phyloP scores from a whole-genome alignment of 2,888 invertebrate genomes.

The Brachyptera risi region DNA sequence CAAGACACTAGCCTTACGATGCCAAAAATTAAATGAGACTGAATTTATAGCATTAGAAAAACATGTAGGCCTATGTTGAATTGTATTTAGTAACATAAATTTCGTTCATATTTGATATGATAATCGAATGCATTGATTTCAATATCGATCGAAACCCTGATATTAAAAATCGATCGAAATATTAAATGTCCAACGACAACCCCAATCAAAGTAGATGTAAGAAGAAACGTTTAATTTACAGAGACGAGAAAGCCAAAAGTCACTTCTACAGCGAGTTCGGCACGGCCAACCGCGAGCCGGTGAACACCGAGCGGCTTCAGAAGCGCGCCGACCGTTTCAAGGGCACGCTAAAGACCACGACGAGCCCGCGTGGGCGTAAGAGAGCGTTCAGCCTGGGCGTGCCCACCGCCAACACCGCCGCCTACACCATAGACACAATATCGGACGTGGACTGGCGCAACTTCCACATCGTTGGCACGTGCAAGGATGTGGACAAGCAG shows the following conservation, averaged over 20 bases:
- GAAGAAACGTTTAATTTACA: too few relatives aligned
- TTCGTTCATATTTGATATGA: too few relatives aligned
- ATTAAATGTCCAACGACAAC: too few relatives aligned
- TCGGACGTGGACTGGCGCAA: constrained; percentile 77
- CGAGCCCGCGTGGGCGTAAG: constrained; percentile 18
- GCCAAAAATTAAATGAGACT: too few relatives aligned
- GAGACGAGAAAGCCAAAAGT: constrained; percentile 34
- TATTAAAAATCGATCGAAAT: too few relatives aligned
- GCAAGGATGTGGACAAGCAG: constrained; percentile 90
- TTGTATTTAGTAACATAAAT: too few relatives aligned
- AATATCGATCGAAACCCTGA: too few relatives aligned
- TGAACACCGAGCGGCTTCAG: constrained; percentile 70
- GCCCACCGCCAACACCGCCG: constrained; percentile 28
- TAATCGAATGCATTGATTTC: too few relatives aligned
- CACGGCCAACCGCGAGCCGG: constrained; percentile 50
- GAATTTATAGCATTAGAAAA: too few relatives aligned
- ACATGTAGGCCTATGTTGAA: too few relatives aligned
- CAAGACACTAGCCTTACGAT: too few relatives aligned
- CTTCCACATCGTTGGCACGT: constrained; percentile 91
- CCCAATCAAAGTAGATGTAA: too few relatives aligned
- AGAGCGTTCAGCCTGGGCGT: constrained; percentile 26
- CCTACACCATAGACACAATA: constrained; percentile 49
- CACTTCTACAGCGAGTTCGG: constrained; percentile 64
- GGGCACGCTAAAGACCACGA: constrained; percentile 42
- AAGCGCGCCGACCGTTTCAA: constrained; percentile 88